Base-by-base conservation (phyloP, 2,797 vertebrate species). In the Heteromormyrus szaboi region DNA sequence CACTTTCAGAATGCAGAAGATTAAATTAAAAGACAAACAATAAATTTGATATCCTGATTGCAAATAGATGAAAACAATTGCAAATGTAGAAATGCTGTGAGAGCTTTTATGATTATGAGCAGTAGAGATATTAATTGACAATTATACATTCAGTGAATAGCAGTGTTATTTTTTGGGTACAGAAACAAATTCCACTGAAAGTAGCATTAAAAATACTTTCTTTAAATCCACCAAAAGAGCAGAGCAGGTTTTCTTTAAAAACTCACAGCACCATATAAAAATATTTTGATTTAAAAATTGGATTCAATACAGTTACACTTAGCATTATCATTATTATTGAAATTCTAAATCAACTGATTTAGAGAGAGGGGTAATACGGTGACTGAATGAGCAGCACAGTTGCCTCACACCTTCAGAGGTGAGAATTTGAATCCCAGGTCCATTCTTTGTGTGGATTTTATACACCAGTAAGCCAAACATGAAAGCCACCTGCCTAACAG, bases 1-100 rank as follows among this genome's bases (percentile, higher is more conserved):
- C 44, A 48, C 85, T 33, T 59, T 87, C 50, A 59, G 54, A 87
- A 87, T 87, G 14, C 62, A 51, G 48, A 50, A 81, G 59, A 88
- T 87, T 72, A 81, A 46, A 76, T 53, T 53, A 50, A 46, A 48
- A 65, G 4, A 72, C 68, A 76, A 17, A 19, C 33, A 76, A 76
- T 76, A 76, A 37, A 76, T 41, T 17, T 76, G 11, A 19, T 76
- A 76, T 76, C 14, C 33, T 76, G 33, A 37, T 17, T 76, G 33
- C 14, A 72, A 72, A 37, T 17, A 72, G 65, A 72, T 72, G 29
- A 72, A 72, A 72, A 72, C 65, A 72, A 37, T 12, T 33, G 29
- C 65, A 76, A 76, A 76, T 76, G 33, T 76, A 37, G 25, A 68
- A 68, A 33, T 33, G 56, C 25, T 65, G 22, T 65, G 14, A 76